Conservation (phyloP, 2,113 vertebrate genomes). For the Callocephalon fimbriatum region DNA sequence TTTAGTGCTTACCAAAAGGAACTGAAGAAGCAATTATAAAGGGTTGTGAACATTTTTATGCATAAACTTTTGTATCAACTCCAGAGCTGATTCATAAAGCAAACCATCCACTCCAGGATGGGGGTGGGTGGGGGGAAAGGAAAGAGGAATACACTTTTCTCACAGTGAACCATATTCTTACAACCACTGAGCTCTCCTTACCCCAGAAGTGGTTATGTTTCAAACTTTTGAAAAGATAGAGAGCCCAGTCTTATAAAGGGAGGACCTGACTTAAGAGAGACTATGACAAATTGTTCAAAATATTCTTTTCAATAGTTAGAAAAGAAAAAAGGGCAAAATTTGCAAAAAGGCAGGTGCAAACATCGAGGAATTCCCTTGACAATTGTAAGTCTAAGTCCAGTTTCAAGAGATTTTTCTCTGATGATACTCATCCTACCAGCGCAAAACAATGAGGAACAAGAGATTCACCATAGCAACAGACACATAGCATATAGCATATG, state of each 20-base stretch:
- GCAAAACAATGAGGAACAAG: constrained; percentile 46
- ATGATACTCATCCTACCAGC: constrained; percentile 22
- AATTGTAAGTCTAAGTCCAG: constrained; percentile 9
- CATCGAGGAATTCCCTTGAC: constrained; percentile 34
- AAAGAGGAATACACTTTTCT: background rate
- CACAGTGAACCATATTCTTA: background rate
- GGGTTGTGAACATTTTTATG: constrained; percentile 6
- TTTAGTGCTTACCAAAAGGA: constrained; percentile 19
- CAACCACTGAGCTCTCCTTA: background rate
- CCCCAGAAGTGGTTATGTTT: background rate
- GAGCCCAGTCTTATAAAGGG: constrained; percentile 17
- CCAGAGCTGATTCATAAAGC: constrained; percentile 19
- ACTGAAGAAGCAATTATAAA: background rate
- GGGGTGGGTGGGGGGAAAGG: fast-evolving
- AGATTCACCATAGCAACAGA: constrained; percentile 37
- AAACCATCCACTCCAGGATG: background rate
- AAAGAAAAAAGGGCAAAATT: constrained; percentile 5
- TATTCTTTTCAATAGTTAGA: constrained; percentile 48
- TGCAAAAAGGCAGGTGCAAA: constrained; percentile 30
- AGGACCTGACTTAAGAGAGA: background rate
- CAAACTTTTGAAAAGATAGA: background rate
- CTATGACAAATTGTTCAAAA: background rate
- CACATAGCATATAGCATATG: background rate
- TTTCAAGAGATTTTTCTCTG: constrained; percentile 53
- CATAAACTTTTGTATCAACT: background rate